Base-by-base conservation (phyloP, 2,113 vertebrate species). In the Platycercus adscitus region DNA sequence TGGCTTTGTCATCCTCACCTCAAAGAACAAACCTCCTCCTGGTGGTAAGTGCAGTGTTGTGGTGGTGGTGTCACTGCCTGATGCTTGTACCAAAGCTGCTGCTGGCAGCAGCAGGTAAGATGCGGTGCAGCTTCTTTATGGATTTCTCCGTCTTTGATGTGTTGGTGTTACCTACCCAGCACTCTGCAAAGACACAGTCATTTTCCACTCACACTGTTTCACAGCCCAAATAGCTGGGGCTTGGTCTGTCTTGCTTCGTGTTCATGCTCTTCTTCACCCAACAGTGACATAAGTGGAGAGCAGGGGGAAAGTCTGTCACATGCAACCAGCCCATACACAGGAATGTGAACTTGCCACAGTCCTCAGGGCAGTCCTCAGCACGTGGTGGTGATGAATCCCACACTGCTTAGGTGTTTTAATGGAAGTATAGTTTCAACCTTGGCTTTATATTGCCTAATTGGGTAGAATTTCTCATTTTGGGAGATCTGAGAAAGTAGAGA, bases 1-100 rank as follows among this genome's bases (percentile, higher is more conserved):
- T 69, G 99, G 99, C 43, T 99, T 99, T 2, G 99, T 99, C 94
- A 99, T 99, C 96, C 99, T 99, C 87, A 99, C 99, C 25, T 99
- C 99, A 6, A 99, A 99, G 97, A 99, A 97, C 98, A 99, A 99
- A 92, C 99, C 99, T 43, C 99, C 99, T 19, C 99, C 99, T 11
- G 99, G 99, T 95, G 99, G 99, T 99, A 86, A 98, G 98, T 46
- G 52, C 35, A 0, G 0, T n/a, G 44, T 23, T 33, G 33, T 28
- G 53, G 17, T 15, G 11, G 25, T 15, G 9, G 23, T 39, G 10
- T 7, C 29, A 0, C 19, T 31, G 66, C 8, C 0, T 15, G 21
- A 6, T 13, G 17, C 41, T 17, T 3, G 41, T 61, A 10, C 39
- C 55, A 33, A 8, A 35, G 50, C 55, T 28, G 58, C 35, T 28